Percentiles rank a stretch among this genome's conserved stretches.
phyloP scores from a whole-genome alignment of 2,113 vertebrate genomes.

The Ibidorhyncha struthersii region DNA sequence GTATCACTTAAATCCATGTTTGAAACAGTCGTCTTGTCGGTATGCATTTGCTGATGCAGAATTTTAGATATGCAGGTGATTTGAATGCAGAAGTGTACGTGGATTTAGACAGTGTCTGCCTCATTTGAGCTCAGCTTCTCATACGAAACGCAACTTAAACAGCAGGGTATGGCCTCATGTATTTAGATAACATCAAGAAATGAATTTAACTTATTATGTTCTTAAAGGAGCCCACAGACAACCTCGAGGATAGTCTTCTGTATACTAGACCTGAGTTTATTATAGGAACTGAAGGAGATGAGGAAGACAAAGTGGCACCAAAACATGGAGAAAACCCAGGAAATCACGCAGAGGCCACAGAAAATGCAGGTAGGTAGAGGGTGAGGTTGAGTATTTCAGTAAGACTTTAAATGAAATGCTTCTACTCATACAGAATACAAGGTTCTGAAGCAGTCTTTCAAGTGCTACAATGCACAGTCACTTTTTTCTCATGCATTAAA shows the following conservation, averaged over 20 bases:
- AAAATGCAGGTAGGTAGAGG: constrained; percentile 80
- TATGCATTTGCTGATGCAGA: background rate
- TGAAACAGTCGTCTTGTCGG: background rate
- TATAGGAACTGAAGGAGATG: constrained; percentile 83
- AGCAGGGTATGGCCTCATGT: background rate
- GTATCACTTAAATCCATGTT: background rate
- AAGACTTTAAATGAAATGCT: background rate
- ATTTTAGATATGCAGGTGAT: background rate
- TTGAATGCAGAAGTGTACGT: background rate
- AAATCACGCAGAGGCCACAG: constrained; percentile 70
- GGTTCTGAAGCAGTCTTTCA: background rate
- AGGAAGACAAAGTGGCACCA: constrained; percentile 78
- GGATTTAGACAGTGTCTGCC: background rate
- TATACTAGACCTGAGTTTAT: constrained; percentile 85
- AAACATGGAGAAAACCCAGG: constrained; percentile 84
- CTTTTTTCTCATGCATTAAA: background rate
- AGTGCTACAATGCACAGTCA: background rate
- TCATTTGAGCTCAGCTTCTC: background rate
- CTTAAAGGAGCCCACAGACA: constrained; percentile 91
- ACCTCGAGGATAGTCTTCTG: constrained; percentile 93
- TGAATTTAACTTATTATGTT: constrained; percentile 18
- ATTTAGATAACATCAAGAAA: background rate
- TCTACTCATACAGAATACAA: background rate
- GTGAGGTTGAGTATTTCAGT: background rate
- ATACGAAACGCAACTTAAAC: background rate